Percentiles rank a stretch among this genome's conserved stretches.
Conservation (phyloP, 2,797 vertebrate species). For the Chrysolophus pictus region DNA sequence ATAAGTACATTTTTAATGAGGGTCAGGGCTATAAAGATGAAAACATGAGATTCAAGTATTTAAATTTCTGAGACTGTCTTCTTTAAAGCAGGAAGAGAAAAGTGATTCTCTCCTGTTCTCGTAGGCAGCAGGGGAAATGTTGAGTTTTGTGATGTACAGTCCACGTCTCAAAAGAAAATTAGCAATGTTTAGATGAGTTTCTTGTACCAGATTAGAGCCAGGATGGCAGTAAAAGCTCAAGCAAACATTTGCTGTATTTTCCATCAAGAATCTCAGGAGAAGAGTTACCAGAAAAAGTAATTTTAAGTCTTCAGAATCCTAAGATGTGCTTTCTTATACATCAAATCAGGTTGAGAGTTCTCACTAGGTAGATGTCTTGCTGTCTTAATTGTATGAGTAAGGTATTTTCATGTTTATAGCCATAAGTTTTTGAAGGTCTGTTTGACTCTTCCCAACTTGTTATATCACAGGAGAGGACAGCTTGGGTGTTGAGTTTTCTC, state of each 20-base stretch:
- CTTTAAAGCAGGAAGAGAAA: background rate
- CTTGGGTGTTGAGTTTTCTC: background rate
- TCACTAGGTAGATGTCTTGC: conserved; percentile 1
- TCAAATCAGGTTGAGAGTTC: conserved; percentile 26
- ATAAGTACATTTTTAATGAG: conserved; percentile 5
- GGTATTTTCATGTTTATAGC: conserved; percentile 25
- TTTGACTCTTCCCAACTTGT: background rate
- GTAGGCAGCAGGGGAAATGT: conserved; percentile 23
- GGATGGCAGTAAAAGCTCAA: conserved; percentile 27
- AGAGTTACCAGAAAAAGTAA: conserved; percentile 37
- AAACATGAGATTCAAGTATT: background rate
- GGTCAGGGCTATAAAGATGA: conserved; percentile 1
- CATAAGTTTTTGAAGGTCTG: conserved; percentile 2
- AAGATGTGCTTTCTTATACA: background rate
- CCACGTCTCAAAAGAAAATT: conserved; percentile 24
- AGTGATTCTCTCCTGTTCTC: conserved; percentile 14
- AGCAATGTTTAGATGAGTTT: conserved; percentile 36
- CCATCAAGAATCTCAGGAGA: conserved; percentile 27
- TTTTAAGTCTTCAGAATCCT: conserved; percentile 33
- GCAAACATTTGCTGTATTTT: conserved; percentile 32
- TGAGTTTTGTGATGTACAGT: background rate
- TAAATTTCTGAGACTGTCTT: background rate
- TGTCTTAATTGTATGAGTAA: conserved; percentile 16
- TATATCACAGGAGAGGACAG: background rate
- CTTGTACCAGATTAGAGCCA: conserved; percentile 20